These are phyloP conservation scores for Heliconius erato DNA, from an alignment of 2,888 invertebrate genomes.

Conservation along the genomic window DNA sequence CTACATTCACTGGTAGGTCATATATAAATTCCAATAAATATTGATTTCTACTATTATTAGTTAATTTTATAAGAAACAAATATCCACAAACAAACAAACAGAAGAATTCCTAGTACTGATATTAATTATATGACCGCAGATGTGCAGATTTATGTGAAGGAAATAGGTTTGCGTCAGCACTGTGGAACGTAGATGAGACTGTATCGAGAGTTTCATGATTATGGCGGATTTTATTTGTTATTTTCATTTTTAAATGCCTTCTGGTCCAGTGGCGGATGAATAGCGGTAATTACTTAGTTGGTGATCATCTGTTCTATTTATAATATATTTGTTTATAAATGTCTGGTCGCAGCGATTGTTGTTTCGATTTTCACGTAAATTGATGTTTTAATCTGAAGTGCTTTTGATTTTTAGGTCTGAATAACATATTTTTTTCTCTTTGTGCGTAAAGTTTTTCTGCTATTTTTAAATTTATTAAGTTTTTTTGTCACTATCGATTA, in stretches of 20 bases:
- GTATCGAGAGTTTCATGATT: conserved; percentile 35
- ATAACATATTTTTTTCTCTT: neutral
- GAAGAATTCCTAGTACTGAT: conserved; percentile 18
- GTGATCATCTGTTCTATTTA: neutral
- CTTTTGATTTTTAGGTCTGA: neutral
- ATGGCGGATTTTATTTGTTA: conserved; percentile 30
- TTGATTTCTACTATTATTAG: neutral
- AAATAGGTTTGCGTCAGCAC: conserved; percentile 50
- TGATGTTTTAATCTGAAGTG: neutral
- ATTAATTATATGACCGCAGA: conserved; percentile 35
- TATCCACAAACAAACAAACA: conserved; percentile 16
- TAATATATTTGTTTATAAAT: neutral
- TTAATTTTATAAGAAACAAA: neutral
- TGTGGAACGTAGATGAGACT: conserved; percentile 43
- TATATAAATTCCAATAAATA: neutral
- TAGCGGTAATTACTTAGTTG: neutral
- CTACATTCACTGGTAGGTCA: too few species aligned
- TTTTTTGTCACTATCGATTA: neutral
- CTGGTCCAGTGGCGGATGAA: neutral
- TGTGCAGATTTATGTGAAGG: conserved; percentile 45
- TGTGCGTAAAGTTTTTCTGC: neutral
- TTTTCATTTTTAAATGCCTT: conserved; percentile 24
- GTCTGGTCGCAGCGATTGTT: neutral
- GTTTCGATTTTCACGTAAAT: neutral
- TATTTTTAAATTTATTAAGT: neutral